Conservation (phyloP, 2,797 vertebrate species). For the Eidolon dupreanum region DNA sequence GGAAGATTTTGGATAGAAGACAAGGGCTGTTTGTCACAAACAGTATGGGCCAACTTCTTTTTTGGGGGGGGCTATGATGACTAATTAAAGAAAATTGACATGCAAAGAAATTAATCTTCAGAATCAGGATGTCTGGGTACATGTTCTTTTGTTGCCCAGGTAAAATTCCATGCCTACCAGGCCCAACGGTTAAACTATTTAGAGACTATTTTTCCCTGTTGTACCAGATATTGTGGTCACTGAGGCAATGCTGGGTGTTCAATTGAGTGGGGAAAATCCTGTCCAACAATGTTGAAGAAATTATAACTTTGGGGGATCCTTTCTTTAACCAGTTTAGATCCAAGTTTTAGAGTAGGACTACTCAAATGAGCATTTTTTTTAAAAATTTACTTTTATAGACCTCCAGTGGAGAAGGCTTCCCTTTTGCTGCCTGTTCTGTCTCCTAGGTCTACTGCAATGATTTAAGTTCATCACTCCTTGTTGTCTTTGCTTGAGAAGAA, state of each 20-base stretch:
- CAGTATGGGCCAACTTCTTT: background rate
- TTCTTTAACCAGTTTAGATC: background rate
- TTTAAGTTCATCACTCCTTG: background rate
- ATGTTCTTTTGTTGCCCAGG: conserved; percentile 8
- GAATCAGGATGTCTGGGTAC: background rate
- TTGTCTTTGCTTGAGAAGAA: conserved; percentile 20
- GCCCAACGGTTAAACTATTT: background rate
- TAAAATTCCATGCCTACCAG: conserved; percentile 22
- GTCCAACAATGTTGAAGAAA: background rate
- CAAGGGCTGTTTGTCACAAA: background rate
- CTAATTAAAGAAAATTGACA: conserved; percentile 44
- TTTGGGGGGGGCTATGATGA: background rate
- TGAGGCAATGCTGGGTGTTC: background rate
- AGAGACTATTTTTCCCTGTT: background rate
- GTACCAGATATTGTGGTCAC: background rate
- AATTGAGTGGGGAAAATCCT: background rate
- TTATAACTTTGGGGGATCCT: background rate
- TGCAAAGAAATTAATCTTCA: conserved; percentile 50
- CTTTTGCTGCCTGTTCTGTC: background rate
- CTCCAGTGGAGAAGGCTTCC: background rate
- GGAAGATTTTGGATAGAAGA: background rate
- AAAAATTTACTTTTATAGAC: background rate
- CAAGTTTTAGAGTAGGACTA: background rate
- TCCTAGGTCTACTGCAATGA: background rate
- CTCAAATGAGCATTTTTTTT: background rate